Percentiles rank a stretch among this genome's conserved stretches.
These are phyloP conservation scores for rat (Rattus norvegicus) DNA, from an alignment of 2,113 vertebrate genomes.

Conservation along the genomic window GRCr8 NC_086025.1:47801501-47802000, in stretches of 20 bases:
- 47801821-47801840: background rate
- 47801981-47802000: constrained; percentile 37
- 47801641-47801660: constrained; percentile 58
- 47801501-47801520: constrained; percentile 52
- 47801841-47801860: background rate
- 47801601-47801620: constrained; percentile 65
- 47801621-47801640: constrained; percentile 62
- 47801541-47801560: constrained; percentile 34
- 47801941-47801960: background rate
- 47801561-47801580: background rate
- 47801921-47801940: constrained; percentile 35
- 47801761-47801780: background rate
- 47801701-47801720: background rate
- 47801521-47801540: constrained; percentile 44
- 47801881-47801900: background rate
- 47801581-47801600: constrained; percentile 14
- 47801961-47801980: constrained; percentile 15
- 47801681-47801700: background rate
- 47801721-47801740: background rate
- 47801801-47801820: constrained; percentile 20
- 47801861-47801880: constrained; percentile 39
- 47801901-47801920: background rate
- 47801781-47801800: constrained; percentile 2
- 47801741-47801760: constrained; percentile 2
- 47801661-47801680: constrained; percentile 62